phyloP scores from a whole-genome alignment of 2,888 invertebrate genomes.

The Hyles lineata region DNA sequence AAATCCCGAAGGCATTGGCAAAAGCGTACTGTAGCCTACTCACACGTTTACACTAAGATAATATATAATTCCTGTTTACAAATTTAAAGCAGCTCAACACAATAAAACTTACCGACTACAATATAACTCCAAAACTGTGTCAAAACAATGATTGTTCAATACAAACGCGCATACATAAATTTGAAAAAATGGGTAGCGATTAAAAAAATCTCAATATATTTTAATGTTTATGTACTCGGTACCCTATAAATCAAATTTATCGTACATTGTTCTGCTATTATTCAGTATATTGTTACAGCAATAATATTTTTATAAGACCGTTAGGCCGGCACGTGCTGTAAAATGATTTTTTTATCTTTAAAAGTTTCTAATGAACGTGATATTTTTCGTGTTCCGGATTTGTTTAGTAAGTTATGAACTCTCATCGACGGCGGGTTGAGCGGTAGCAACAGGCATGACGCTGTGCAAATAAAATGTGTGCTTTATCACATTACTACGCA shows the following conservation, averaged over 20 bases:
- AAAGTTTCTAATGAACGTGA: not conserved
- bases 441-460: not conserved
- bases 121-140: constrained; percentile 11
- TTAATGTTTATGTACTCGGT: constrained; percentile 15
- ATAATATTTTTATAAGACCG: constrained; percentile 32
- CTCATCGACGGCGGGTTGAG: not conserved
- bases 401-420: constrained; percentile 3
- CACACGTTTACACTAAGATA: not conserved
- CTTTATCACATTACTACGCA: constrained; percentile 5
- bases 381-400: constrained; percentile 6
- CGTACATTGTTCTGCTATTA: not conserved
- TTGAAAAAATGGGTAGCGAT: not conserved
- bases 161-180: not conserved
- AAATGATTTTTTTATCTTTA: not conserved
- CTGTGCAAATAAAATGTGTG: not conserved
- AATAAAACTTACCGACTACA: not conserved
- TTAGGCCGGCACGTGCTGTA: not conserved
- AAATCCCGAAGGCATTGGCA: constrained; percentile 41
- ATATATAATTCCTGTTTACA: not conserved
- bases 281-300: constrained; percentile 20
- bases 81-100: constrained; percentile 2
- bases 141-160: constrained; percentile 12
- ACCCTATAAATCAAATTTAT: constrained; percentile 17
- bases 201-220: constrained; percentile 5
- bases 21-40: constrained; percentile 13